Base-by-base conservation (phyloP, 2,113 vertebrate species). In the Syrmaticus mikado region DNA sequence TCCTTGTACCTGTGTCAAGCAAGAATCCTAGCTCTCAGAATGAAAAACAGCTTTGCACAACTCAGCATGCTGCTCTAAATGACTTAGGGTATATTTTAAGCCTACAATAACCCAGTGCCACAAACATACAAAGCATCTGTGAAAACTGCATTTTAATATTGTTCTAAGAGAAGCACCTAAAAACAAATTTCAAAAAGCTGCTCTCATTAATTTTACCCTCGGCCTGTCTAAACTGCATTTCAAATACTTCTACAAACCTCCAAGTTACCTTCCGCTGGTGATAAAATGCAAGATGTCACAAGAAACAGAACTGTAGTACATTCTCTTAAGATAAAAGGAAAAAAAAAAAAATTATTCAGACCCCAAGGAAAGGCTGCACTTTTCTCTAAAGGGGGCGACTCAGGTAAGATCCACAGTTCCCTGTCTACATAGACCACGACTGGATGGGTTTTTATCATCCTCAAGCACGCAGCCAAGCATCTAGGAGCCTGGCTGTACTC, bases 81-180 rank as follows among this genome's bases (percentile, higher is more conserved):
- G 21, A 28, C 43, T 74, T 13, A 9, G 8, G 24, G 13, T 11
- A 24, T 32, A 53, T 24, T 73, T 28, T 28, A 36, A 16, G 21
- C 25, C 50, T 46, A 13, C 34, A 40, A 38, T 25, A 60, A 43
- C 13, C 2, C 68, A 67, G 10, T 41, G 8, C 36, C 82, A 81
- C 12, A 66, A 55, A 62, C 13, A 32, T 1, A 38, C 0, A 1
- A 72, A 61, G 30, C 2, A 16, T 3, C 48, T 36, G 8, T 13
- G 52, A 89, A 81, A 84, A 19, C 55, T 25, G 30, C 2, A 30
- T 10, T 48, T 62, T 4, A 34, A 3, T 4, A 0, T 83, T 57
- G 58, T 74, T 5, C 6, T 40, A 72, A 41, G 8, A 46, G 80
- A 74, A 83, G 10, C 3, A 84, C 11, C 43, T 68, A 20, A 57